Evolutionary conservation across 2,113 vertebrate genomes (phyloP), one percentile per base, ranked within the genome.

Genomic region (Scatophagus argus): DNA sequence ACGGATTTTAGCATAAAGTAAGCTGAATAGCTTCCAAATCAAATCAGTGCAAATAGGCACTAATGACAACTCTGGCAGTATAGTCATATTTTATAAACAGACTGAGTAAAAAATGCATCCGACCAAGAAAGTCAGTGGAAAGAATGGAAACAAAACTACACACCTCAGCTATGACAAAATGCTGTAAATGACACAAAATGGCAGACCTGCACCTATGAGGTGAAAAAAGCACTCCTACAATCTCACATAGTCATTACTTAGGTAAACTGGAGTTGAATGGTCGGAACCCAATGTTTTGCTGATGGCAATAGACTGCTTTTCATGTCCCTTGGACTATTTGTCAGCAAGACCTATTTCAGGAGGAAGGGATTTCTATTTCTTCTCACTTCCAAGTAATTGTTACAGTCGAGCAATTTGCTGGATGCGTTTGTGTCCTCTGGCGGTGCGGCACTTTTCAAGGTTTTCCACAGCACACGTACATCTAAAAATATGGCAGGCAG

Each of bases 311-410:
- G 77, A 88, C 72, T 72, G 62, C 62, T 64, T 85, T 85, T 74
- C 25, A 83, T 23, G 6, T 84, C 32, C 31, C 65, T 74, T 17
- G 31, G 77, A 71, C 83, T 46, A 84, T 89, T 90, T 90, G 71
- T 91, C 89, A 89, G 86, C 67, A 77, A 80, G 81, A 77, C 81
- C 77, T 78, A 84, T 91, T 85, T 90, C 70, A 83, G 55, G 23
- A 31, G 0, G 29, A 77, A 67, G 75, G 56, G 74, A 78, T 83
- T 89, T 88, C 81, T 54, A 85, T 84, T 83, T 87, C 72, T 62
- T 88, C 74, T 89, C 78, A 84, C 76, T 86, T 86, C 55, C 78
- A 54, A 79, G 79, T 86, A 81, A 88, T 87, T 87, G 78, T 84
- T 87, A 79, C 78, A 85, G 82, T 73, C 54, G 12, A 84, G 77